Conservation (phyloP, 2,888 invertebrate species). For the Ophraella communa region DNA sequence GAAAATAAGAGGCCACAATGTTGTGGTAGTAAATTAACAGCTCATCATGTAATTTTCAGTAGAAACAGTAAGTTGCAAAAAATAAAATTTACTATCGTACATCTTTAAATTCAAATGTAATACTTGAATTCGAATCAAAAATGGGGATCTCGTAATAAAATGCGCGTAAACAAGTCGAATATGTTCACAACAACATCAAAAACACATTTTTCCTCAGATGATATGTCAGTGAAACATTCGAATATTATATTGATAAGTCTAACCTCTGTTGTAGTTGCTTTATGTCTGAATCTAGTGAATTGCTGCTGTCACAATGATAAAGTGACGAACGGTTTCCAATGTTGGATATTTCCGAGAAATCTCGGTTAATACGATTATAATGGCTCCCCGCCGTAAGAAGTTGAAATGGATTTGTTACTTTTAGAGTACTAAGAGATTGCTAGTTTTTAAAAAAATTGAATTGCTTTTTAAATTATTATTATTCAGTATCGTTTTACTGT, state of each 20-base stretch:
- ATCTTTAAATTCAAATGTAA: no score
- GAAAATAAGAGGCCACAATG: no score
- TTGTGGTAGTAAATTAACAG: no score
- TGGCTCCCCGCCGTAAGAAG: not conserved
- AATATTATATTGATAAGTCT: not conserved
- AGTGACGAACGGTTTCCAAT: slow-evolving; percentile 2
- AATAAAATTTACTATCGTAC: no score
- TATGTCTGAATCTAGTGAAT: not conserved
- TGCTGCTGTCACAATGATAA: slow-evolving; percentile 7
- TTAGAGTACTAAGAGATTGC: not conserved
- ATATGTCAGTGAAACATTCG: not conserved
- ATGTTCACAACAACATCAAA: not conserved
- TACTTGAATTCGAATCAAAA: not conserved
- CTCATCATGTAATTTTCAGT: no score
- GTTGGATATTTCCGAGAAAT: slow-evolving; percentile 5
- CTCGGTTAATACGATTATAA: slow-evolving; percentile 7
- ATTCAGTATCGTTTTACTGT: no score
- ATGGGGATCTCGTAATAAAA: not conserved
- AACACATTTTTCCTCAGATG: not conserved
- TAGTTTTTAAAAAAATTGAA: no score
- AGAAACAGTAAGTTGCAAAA: no score
- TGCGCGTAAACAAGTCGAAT: not conserved
- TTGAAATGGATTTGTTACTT: not conserved
- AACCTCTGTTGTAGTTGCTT: not conserved
- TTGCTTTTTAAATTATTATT: no score